Base-by-base conservation (phyloP, 2,113 vertebrate genomes). In the Mustela lutreola region DNA sequence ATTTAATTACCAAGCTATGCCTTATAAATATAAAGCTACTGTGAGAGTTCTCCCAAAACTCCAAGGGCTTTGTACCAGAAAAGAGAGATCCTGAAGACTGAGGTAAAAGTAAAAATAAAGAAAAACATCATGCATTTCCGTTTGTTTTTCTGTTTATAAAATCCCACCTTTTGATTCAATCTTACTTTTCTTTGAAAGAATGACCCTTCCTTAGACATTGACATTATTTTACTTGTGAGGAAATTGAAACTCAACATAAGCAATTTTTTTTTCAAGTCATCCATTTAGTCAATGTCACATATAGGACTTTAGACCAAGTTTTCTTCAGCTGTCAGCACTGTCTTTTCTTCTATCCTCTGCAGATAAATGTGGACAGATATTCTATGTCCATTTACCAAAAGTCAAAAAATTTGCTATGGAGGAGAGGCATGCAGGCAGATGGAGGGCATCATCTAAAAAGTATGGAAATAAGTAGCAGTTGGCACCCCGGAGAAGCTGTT, bases 1-100 rank as follows among this genome's bases (percentile, higher is more conserved):
- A 83, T 76, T 97, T 95, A 76, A 93, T 93, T 93, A 45, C 48
- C 78, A 73, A 80, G 11, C 16, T 33, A 15, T 92, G 39, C 56
- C 95, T 91, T 91, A 42, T 86, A 89, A 79, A 83, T 58, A 79
- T 26, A 86, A 63, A 93, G 10, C n/a, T 62, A n/a, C 65, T 36
- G 9, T 11, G 42, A 67, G 26, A 73, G 8, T 75, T 89, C 42
- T 62, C 12, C 18, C 15, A 58, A 73, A 60, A 90, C 65, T 45
- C 94, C 3, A 10, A 60, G n/a, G 36, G 15, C 12, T 92, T 82
- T 39, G n/a, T 85, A 65, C 14, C 7, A 78, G 42, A 31, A 79
- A 91, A 45, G 6, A 91, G 45, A n/a, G 31, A 88, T 60, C 14
- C 31, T 60, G 12, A 63, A 31, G 8, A 10, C 31, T 19, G 1